phyloP scores from a whole-genome alignment of 2,113 vertebrate genomes.

The human (Homo sapiens) region GRCh38 chr9:22072501-22073000 shows the following conservation, averaged over 20 bases:
- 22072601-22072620: neutral
- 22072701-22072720: neutral
- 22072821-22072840: neutral
- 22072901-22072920: neutral
- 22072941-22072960: neutral
- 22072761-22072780: neutral
- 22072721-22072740: neutral
- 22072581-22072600: neutral
- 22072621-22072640: neutral
- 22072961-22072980: neutral
- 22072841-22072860: neutral
- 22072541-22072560: neutral
- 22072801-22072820: neutral
- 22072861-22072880: conserved; percentile 10
- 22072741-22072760: neutral
- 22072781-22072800: neutral
- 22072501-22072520: neutral
- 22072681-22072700: neutral
- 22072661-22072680: neutral
- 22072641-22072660: neutral
- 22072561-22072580: neutral
- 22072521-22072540: neutral
- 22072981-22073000: neutral
- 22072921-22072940: conserved; percentile 8
- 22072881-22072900: neutral